Base-by-base conservation (phyloP, 2,888 invertebrate genomes). In the Cinara cedri region DNA sequence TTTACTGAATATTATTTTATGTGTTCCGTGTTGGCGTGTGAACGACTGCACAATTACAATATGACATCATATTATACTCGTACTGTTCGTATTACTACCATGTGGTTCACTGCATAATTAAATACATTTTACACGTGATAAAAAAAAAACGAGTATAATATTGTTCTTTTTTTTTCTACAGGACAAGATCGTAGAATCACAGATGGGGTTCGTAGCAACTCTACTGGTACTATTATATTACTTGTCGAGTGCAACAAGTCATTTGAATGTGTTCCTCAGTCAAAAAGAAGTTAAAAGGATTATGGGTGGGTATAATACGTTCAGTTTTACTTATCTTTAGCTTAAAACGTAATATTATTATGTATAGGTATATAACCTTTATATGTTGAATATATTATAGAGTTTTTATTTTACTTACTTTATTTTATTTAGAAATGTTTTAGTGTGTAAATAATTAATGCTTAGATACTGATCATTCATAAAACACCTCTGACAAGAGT, bases 261-360 rank as follows among this genome's bases (percentile, higher is more conserved):
- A 92, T 88, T 89, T 92, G 85, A 91, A 92, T 87, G 90, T 93
- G 85, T 93, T 92, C 87, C 92, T 93, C 88, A 92, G 91, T 86
- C 91, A 91, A 86, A 90, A 90, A 83, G 92, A 93, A 88, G 92
- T 93, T 85, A 91, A 91, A 90, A 92, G 92, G 87, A 88, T 93
- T 84, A 87, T 93, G 86, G 92, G 92, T 93, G 87, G 91, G 91
- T 87, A 81, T 54, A 14, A 34, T 4, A n/a, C n/a, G n/a, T n/a
- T n/a, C n/a, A 34, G 2, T 51, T 63, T 16, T 11, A 19, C 0
- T 6, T 1, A 63, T 19, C 1, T 63, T 1, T 34, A 6, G n/a
- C 1, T 44, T 13, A 63, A 8, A 63, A 68, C 19, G 51, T 9
- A 54, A 51, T 34, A 44, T 24, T 13, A n/a, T n/a, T n/a, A n/a